Conservation (phyloP, 2,113 vertebrate species). For the Kobus ellipsiprymnus region DNA sequence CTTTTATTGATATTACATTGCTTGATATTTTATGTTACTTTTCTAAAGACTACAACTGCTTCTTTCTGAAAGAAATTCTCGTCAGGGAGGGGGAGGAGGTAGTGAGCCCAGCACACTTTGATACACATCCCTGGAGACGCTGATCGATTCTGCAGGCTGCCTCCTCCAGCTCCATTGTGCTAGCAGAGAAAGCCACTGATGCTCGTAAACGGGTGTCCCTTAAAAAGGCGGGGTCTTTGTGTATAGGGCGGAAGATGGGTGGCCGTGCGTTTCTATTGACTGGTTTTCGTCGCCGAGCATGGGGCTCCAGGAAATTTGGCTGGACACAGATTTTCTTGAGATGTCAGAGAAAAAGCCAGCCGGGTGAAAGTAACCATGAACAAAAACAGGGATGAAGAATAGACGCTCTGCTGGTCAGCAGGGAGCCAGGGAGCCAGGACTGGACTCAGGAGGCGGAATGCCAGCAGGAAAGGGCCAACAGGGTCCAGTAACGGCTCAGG, state of each 20-base stretch:
- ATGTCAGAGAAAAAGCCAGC: neutral
- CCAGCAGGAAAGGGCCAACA: neutral
- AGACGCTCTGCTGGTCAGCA: neutral
- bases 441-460: neutral
- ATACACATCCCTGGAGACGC: neutral
- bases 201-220: neutral
- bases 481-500: accelerated
- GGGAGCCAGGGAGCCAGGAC: neutral
- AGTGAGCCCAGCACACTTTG: neutral
- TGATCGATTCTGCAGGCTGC: neutral
- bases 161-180: neutral
- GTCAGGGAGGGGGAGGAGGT: neutral
- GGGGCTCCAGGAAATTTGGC: neutral
- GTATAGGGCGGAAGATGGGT: neutral
- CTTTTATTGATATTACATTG: neutral
- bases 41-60: neutral
- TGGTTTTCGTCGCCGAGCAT: neutral
- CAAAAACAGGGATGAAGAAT: neutral
- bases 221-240: neutral
- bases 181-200: neutral
- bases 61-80: neutral
- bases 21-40: neutral
- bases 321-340: neutral
- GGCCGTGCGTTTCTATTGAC: neutral
- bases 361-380: neutral